Percentiles rank a stretch among this genome's conserved stretches.
These are phyloP conservation scores for Holocentrus rufus DNA, from an alignment of 2,797 vertebrate species.

Conservation along the genomic window DNA sequence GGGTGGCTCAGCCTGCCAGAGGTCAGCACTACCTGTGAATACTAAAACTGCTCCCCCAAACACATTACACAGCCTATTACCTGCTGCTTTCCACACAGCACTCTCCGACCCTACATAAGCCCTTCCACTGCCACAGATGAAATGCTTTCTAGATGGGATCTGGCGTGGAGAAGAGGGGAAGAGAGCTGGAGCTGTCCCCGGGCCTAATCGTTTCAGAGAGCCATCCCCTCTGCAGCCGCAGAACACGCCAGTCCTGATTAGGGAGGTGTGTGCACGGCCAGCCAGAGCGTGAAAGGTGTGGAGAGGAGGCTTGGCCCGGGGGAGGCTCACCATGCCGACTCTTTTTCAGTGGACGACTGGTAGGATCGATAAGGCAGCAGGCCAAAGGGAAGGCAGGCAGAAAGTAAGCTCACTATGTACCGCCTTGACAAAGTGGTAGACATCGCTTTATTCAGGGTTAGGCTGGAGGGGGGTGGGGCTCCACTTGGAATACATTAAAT, in stretches of 20 bases:
- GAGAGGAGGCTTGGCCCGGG: constrained; percentile 58
- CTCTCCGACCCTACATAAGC: constrained; percentile 65
- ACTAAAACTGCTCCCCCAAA: constrained; percentile 77
- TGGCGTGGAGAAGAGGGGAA: constrained; percentile 78
- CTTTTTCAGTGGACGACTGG: constrained; percentile 45
- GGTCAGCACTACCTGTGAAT: constrained; percentile 81
- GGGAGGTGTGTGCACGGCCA: constrained; percentile 65
- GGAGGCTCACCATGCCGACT: constrained; percentile 48
- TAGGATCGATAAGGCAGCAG: constrained; percentile 73
- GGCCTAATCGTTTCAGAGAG: constrained; percentile 81
- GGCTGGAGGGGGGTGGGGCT: constrained; percentile 32
- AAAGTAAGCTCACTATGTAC: constrained; percentile 48
- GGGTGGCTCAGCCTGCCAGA: constrained; percentile 73
- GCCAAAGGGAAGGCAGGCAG: constrained; percentile 64
- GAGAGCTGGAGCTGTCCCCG: constrained; percentile 75
- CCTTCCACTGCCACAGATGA: constrained; percentile 77
- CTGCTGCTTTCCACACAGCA: constrained; percentile 75
- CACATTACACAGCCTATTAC: constrained; percentile 83
- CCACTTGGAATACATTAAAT: constrained; percentile 58
- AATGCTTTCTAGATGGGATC: constrained; percentile 83
- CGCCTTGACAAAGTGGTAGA: constrained; percentile 60
- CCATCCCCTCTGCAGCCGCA: constrained; percentile 71
- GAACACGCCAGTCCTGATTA: constrained; percentile 80
- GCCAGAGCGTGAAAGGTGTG: constrained; percentile 70
- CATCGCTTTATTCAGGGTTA: constrained; percentile 61